A percentile compares a stretch with the other conserved stretches of the same genome.
Conservation (phyloP, 30 jellyfish, hydroid and myxozoan genomes). For the Pseudorhiza aurosa region DNA sequence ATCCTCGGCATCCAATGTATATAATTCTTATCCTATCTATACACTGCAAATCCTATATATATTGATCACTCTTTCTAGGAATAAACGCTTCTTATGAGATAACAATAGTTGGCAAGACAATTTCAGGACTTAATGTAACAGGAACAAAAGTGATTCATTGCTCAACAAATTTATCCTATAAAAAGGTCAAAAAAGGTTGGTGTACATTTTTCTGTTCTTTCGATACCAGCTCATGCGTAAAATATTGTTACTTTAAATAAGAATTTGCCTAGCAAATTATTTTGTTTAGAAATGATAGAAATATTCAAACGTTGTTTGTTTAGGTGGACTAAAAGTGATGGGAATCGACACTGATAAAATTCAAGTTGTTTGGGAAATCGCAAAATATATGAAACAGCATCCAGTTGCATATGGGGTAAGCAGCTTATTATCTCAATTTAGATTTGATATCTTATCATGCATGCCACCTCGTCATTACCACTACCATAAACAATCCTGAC, state of each 20-base stretch:
- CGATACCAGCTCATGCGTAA: too few species aligned
- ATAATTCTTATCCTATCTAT: too few species aligned
- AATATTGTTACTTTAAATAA: too few species aligned
- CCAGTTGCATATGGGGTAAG: conserved; percentile 43
- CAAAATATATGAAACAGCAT: not conserved
- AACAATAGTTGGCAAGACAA: not conserved
- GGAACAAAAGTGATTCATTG: not conserved
- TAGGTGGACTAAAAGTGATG: not conserved
- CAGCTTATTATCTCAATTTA: too few species aligned
- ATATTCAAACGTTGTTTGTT: too few species aligned
- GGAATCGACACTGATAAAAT: not conserved
- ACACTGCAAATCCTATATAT: too few species aligned
- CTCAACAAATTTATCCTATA: not conserved
- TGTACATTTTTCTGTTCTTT: not conserved
- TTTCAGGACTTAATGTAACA: not conserved
- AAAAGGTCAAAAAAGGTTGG: not conserved
- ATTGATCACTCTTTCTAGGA: not conserved
- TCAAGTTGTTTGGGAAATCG: conserved; percentile 19
- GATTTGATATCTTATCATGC: too few species aligned
- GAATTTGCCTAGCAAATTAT: too few species aligned
- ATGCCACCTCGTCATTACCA: too few species aligned
- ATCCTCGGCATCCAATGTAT: too few species aligned
- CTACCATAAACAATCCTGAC: too few species aligned
- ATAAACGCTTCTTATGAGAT: not conserved
- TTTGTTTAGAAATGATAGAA: too few species aligned